Percentiles rank a stretch among this genome's conserved stretches.
Conservation (phyloP, 2,113 vertebrate species). For the Struthidea cinerea region DNA sequence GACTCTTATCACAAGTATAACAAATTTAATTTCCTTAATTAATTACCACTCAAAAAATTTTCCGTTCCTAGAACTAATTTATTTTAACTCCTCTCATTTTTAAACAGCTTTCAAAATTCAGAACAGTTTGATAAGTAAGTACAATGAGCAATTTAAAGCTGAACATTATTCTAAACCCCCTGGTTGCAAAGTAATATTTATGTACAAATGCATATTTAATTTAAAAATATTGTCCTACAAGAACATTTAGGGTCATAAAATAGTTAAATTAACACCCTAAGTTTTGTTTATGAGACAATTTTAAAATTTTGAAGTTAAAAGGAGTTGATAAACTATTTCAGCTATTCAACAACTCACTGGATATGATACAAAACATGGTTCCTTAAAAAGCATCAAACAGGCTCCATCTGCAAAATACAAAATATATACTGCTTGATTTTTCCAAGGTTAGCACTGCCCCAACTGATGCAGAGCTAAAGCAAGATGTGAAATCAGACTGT, state of each 20-base stretch:
- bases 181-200: slow-evolving; percentile 53
- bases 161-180: slow-evolving; percentile 28
- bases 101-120: slow-evolving; percentile 54
- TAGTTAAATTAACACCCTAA: slow-evolving; percentile 16
- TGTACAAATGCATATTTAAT: slow-evolving; percentile 8
- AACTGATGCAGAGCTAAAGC: background rate
- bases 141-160: slow-evolving; percentile 32
- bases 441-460: background rate
- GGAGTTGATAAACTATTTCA: background rate
- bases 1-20: background rate
- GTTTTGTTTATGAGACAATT: slow-evolving; percentile 1
- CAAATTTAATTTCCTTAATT: background rate
- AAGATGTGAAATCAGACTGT: background rate
- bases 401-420: background rate
- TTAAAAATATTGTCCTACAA: slow-evolving; percentile 22
- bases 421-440: background rate
- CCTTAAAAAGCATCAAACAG: background rate
- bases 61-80: slow-evolving; percentile 13
- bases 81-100: slow-evolving; percentile 56
- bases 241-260: slow-evolving; percentile 12
- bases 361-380: background rate
- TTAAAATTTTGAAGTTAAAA: slow-evolving; percentile 19
- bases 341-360: background rate
- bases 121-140: slow-evolving; percentile 49
- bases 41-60: background rate